phyloP scores from a whole-genome alignment of 2,113 vertebrate species.

The Calidris pugnax region DNA sequence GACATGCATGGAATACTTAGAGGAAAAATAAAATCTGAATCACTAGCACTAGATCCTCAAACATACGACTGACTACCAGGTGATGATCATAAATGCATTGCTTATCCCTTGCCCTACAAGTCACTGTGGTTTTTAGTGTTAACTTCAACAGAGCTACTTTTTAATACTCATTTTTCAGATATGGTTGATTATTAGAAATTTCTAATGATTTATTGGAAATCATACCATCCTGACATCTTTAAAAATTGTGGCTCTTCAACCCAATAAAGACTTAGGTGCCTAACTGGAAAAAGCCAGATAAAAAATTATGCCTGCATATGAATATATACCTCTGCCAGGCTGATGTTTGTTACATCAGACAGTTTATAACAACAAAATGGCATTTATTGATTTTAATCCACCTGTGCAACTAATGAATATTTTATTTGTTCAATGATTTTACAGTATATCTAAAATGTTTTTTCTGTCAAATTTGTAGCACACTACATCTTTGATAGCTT shows the following conservation, averaged over 20 bases:
- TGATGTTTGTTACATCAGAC: conserved; percentile 33
- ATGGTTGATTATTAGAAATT: background rate
- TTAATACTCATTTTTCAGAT: background rate
- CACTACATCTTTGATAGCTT: background rate
- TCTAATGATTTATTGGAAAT: background rate
- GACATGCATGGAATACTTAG: background rate
- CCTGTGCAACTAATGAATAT: conserved; percentile 42
- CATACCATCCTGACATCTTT: background rate
- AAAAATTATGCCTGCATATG: background rate
- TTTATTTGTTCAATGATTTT: conserved; percentile 23
- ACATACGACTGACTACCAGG: background rate
- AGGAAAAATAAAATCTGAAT: background rate
- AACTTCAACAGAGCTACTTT: background rate
- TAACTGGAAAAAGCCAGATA: background rate
- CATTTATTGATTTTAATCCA: conserved; percentile 63
- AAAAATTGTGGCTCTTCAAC: background rate
- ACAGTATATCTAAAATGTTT: background rate
- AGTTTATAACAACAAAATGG: conserved; percentile 34
- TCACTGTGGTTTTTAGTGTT: background rate
- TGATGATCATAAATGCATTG: background rate
- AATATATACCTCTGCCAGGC: background rate
- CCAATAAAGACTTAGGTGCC: background rate
- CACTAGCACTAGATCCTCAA: background rate
- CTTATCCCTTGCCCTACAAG: background rate
- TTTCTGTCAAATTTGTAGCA: background rate